These are phyloP conservation scores for Eilema sororculum DNA, from an alignment of 2,888 invertebrate genomes.

Conservation along the genomic window DNA sequence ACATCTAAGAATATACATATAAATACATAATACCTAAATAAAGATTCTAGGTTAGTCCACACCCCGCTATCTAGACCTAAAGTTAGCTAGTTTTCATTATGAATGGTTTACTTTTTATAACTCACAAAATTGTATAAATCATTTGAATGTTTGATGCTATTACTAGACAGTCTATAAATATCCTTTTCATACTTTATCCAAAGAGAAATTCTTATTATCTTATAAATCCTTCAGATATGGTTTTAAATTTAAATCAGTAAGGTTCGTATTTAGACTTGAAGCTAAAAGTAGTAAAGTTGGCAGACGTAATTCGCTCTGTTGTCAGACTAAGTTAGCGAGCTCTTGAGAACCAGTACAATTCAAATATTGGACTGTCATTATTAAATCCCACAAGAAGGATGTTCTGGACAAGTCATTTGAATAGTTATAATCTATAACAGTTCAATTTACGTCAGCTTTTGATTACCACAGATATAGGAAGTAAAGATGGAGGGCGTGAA, in stretches of 20 bases:
- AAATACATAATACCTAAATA: too few species aligned
- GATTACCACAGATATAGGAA: too few species aligned
- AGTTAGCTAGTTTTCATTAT: too few species aligned
- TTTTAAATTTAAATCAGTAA: background rate
- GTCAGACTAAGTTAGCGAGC: constrained; percentile 30
- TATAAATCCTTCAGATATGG: background rate
- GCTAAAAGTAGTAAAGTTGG: constrained; percentile 33
- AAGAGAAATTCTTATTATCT: background rate
- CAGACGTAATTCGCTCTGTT: constrained; percentile 22
- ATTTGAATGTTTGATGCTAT: too few species aligned
- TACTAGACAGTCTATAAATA: background rate
- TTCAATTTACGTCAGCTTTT: too few species aligned
- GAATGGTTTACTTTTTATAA: background rate
- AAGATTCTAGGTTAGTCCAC: too few species aligned
- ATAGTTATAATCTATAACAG: too few species aligned
- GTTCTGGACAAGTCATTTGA: background rate
- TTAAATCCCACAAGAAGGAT: constrained; percentile 27
- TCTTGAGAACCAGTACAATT: constrained; percentile 21
- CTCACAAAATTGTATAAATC: background rate
- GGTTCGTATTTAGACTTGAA: constrained; percentile 18
- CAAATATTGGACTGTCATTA: constrained; percentile 35
- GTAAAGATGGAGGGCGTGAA: too few species aligned
- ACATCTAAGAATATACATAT: too few species aligned
- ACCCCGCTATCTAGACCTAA: too few species aligned
- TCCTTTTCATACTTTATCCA: background rate